These are phyloP conservation scores for Miltochrista miniata DNA, from an alignment of 2,888 invertebrate species.

Conservation along the genomic window DNA sequence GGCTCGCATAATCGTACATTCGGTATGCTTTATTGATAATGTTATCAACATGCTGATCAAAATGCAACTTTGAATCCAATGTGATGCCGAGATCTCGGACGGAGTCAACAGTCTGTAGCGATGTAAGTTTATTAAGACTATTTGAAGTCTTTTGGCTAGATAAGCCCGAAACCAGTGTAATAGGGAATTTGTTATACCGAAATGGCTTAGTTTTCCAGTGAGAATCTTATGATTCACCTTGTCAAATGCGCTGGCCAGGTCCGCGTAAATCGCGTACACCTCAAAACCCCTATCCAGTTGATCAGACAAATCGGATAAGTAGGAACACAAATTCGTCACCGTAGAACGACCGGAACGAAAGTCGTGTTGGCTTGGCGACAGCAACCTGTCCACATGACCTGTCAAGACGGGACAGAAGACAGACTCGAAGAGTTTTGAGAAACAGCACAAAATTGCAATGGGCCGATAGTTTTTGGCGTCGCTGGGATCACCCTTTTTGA, in stretches of 20 bases:
- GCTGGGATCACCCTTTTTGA: neutral
- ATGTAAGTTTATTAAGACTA: too few relatives aligned
- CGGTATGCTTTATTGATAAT: too few relatives aligned
- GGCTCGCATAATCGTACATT: too few relatives aligned
- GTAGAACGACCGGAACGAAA: neutral
- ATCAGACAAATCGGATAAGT: too few relatives aligned
- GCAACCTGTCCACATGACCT: neutral
- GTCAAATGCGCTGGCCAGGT: neutral
- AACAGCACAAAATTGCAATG: constrained; percentile 3
- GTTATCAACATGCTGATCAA: too few relatives aligned
- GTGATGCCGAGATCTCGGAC: too few relatives aligned
- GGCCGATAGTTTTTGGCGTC: constrained; percentile 2
- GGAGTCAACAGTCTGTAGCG: too few relatives aligned
- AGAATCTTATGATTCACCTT: neutral
- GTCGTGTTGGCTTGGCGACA: neutral
- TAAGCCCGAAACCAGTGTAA: too few relatives aligned
- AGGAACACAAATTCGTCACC: neutral
- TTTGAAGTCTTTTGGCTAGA: too few relatives aligned
- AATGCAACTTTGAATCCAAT: too few relatives aligned
- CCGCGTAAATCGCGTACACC: too few relatives aligned
- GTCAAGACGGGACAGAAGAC: neutral
- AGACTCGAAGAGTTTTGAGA: constrained; percentile 2
- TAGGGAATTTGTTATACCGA: neutral
- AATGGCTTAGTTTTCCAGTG: neutral
- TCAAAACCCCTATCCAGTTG: too few relatives aligned